Conservation (phyloP, 2,797 vertebrate species). For the Ptychadena robeensis region DNA sequence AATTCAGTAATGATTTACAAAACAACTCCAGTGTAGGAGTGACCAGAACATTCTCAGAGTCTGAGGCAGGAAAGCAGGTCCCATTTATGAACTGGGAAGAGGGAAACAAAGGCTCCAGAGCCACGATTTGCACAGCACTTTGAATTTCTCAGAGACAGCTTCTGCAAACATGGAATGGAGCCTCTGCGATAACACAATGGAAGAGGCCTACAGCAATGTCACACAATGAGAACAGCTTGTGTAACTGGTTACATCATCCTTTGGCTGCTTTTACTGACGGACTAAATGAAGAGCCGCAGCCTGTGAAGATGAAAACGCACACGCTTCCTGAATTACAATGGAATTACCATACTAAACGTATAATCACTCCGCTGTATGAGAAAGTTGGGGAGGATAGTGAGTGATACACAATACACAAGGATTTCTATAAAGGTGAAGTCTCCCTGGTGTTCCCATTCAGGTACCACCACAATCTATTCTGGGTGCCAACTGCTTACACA, state of each 20-base stretch:
- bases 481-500: too few relatives aligned
- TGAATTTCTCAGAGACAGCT: conserved; percentile 5
- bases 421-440: too few relatives aligned
- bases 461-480: too few relatives aligned
- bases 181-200: conserved; percentile 35
- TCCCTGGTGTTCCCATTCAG: too few relatives aligned
- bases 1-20: too few relatives aligned
- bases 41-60: too few relatives aligned
- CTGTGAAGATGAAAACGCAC: conserved; percentile 17
- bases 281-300: conserved; percentile 12
- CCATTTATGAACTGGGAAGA: neutral
- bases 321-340: conserved; percentile 50
- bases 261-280: conserved; percentile 20
- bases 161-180: conserved; percentile 15
- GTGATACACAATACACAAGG: too few relatives aligned
- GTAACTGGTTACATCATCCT: conserved; percentile 56
- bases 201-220: conserved; percentile 52
- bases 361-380: neutral
- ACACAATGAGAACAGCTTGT: conserved; percentile 51
- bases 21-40: too few relatives aligned
- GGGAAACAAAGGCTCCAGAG: neutral
- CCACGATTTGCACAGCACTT: neutral
- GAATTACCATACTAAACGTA: neutral
- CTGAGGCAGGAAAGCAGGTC: neutral
- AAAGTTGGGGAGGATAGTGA: too few relatives aligned